phyloP scores from a whole-genome alignment of 35 echinoderm and acorn worm genomes.

The Anneissia japonica region DNA sequence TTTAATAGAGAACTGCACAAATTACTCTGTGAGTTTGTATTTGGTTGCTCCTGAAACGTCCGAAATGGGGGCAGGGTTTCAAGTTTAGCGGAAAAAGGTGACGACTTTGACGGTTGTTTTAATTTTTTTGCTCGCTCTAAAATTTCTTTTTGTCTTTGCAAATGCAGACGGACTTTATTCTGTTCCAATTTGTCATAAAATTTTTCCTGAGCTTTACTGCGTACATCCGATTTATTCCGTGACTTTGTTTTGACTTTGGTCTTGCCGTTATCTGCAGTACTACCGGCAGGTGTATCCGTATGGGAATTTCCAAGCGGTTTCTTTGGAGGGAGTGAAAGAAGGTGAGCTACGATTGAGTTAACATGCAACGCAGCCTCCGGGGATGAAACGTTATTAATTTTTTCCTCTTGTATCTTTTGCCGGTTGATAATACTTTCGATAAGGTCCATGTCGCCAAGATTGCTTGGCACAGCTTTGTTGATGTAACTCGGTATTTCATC shows the following conservation, averaged over 20 bases:
- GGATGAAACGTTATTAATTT: not conserved
- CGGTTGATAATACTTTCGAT: not conserved
- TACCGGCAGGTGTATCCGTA: not conserved
- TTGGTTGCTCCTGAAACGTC: not conserved
- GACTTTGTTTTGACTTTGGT: constrained; percentile 16
- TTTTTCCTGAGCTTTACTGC: constrained; percentile 35
- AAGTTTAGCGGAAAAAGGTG: not conserved
- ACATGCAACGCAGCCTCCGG: not conserved
- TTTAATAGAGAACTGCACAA: not conserved
- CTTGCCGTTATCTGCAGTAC: not conserved
- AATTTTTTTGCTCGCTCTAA: not conserved
- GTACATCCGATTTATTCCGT: not conserved
- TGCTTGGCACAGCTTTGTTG: not conserved
- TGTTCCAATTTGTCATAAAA: constrained; percentile 63
- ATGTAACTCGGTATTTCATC: constrained; percentile 2
- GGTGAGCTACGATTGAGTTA: not conserved
- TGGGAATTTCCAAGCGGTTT: not conserved
- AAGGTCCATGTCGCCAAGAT: not conserved
- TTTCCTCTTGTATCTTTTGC: not conserved
- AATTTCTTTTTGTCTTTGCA: constrained; percentile 64
- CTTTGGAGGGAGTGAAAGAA: not conserved
- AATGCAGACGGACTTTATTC: constrained; percentile 51
- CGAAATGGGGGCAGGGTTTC: not conserved
- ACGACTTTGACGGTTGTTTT: not conserved
- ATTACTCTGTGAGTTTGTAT: not conserved